phyloP scores from a whole-genome alignment of 2,888 invertebrate species.

The Ametastegia equiseti region DNA sequence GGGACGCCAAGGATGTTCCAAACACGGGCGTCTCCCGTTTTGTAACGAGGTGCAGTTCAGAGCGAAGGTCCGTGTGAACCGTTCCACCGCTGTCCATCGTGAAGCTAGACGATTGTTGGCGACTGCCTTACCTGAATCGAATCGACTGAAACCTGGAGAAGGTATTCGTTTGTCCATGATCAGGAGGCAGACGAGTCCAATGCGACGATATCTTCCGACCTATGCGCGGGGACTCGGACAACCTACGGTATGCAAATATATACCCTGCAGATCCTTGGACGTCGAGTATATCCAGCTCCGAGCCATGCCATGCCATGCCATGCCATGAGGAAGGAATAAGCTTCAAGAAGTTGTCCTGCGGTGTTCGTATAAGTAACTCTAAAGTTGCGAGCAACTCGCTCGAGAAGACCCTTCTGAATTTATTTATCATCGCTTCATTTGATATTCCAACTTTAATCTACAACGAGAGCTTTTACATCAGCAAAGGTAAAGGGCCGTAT shows the following conservation, averaged over 20 bases:
- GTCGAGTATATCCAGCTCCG: background rate
- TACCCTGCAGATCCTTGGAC: background rate
- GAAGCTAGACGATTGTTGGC: constrained; percentile 9
- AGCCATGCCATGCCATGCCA: too few species aligned
- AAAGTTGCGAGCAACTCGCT: background rate
- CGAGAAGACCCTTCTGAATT: too few species aligned
- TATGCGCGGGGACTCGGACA: background rate
- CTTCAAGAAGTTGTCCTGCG: background rate
- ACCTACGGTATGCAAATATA: constrained; percentile 31
- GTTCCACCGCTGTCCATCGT: constrained; percentile 42
- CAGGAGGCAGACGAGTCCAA: background rate
- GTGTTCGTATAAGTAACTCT: constrained; percentile 15
- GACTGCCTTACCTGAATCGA: constrained; percentile 14
- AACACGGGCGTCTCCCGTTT: constrained; percentile 54
- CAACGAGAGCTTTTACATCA: constrained; percentile 2
- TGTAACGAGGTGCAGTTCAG: constrained; percentile 59
- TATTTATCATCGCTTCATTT: constrained; percentile 28
- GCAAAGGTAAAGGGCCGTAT: background rate
- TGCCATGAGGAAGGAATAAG: background rate
- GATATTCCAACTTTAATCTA: constrained; percentile 4
- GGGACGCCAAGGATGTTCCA: constrained; percentile 13
- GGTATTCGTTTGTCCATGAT: constrained; percentile 36
- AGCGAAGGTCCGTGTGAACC: constrained; percentile 40
- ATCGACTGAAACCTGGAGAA: background rate
- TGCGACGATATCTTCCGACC: constrained; percentile 15